Evolutionary conservation across 1,140 invertebrate genomes (phyloP), one percentile per base, ranked within the genome.

Genomic region (Drosophila lowei): DNA sequence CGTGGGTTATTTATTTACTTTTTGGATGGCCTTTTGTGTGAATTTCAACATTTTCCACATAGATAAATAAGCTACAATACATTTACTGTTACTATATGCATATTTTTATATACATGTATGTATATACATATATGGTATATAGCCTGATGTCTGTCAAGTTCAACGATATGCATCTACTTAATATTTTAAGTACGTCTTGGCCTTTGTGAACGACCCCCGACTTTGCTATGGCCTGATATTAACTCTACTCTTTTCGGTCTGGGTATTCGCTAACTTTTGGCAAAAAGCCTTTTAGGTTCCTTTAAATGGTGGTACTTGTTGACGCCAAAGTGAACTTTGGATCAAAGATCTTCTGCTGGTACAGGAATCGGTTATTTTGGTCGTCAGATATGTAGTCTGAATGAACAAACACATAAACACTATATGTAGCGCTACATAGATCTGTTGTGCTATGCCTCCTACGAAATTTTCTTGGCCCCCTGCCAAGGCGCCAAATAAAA

Each of bases 381-480:
- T 48, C 64, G 43, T 5, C 18, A 68, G 25, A 68, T 57, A 49
- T 49, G 63, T 57, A 25, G 18, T 6, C 49, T 68, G 44, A 68
- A 54, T 67, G 48, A 43, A 63, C 23, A 46, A 30, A 23, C 21
- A 34, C 23, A 28, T 30, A 44, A 18, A 64, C 64, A 34, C 9
- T n/a, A 3, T 11, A 34, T 34, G 9, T 11, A 11, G 11, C 9
- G 13, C 3, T 38, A 13, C 34, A 38, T 11, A 13, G 3, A 38
- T 44, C 61, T 25, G 47, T 23, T 67, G 30, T 56, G 50, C 62
- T 21, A 16, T 64, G 62, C 63, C 41, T 56, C 21, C 49, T 63
- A 70, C 66, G 66, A 57, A 70, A 68, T 70, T 57, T 70, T 68
- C 44, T 68, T 70, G 66, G 66, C 66, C 52, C 15, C 50, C 66